These are phyloP conservation scores for Dicaeum eximium DNA, from an alignment of 2,113 vertebrate genomes.

Conservation along the genomic window DNA sequence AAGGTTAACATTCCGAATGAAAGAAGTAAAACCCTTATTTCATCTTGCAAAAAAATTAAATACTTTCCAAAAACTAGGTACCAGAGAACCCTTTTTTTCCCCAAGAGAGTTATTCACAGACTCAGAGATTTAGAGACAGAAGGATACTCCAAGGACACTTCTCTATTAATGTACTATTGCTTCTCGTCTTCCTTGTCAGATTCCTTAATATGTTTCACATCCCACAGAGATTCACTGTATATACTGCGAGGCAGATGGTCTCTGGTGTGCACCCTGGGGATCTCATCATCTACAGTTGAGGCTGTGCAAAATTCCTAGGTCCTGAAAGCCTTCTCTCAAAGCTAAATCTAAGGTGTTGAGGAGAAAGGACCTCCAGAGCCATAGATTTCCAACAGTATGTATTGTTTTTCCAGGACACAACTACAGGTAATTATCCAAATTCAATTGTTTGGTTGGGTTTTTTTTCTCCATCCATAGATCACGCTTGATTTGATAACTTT, in stretches of 20 bases:
- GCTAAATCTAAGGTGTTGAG: fast-evolving
- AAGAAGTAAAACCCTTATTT: neutral
- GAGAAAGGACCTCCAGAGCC: neutral
- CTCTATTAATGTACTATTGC: neutral
- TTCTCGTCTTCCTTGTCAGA: neutral
- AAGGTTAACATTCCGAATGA: neutral
- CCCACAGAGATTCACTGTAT: neutral
- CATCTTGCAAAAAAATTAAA: neutral
- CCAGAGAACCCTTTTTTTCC: neutral
- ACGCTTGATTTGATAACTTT: neutral
- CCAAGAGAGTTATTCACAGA: neutral
- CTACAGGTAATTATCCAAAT: neutral
- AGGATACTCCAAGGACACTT: neutral
- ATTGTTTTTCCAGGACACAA: neutral
- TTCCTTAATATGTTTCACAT: neutral
- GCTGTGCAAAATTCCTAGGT: neutral
- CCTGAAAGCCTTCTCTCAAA: neutral
- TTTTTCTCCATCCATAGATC: neutral
- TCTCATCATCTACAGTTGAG: neutral
- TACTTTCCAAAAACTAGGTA: neutral
- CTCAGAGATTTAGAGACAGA: neutral
- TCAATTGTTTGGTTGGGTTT: neutral
- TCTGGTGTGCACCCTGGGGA: neutral
- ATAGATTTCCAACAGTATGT: neutral
- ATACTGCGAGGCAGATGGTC: neutral